Conservation (phyloP, 2,797 vertebrate species). For the Psittacula derbiana region DNA sequence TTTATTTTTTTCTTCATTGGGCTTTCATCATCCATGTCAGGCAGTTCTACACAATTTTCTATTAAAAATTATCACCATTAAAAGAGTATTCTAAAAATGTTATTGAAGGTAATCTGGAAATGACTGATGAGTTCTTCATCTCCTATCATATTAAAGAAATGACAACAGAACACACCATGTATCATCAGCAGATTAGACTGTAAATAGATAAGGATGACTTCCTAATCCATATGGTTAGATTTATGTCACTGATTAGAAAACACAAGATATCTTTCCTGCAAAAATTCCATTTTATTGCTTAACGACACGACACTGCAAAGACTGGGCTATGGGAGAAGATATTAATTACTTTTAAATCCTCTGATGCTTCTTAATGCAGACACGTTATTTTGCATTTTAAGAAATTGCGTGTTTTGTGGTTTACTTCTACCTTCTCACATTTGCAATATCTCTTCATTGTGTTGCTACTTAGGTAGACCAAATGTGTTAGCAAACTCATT, state of each 20-base stretch:
- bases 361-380: conserved; percentile 9
- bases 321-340: not conserved
- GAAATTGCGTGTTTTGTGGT: not conserved
- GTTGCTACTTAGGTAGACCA: not conserved
- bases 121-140: conserved; percentile 22
- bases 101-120: conserved; percentile 41
- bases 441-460: not conserved
- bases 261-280: conserved; percentile 27
- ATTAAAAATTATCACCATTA: conserved; percentile 52
- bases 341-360: conserved; percentile 42
- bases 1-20: not conserved
- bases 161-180: conserved; percentile 25
- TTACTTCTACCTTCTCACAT: not conserved
- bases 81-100: conserved; percentile 32
- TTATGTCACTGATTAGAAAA: conserved; percentile 54
- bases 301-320: conserved; percentile 21
- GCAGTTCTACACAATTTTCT: not conserved
- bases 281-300: conserved; percentile 56
- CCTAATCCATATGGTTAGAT: conserved; percentile 62
- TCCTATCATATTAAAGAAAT: conserved; percentile 52
- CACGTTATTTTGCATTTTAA: not conserved
- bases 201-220: conserved; percentile 61
- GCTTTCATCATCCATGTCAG: not conserved
- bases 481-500: not conserved
- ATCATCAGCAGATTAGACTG: conserved; percentile 58